Base-by-base conservation (phyloP, 1,140 invertebrate genomes). In the Bradysia coprophila region DNA sequence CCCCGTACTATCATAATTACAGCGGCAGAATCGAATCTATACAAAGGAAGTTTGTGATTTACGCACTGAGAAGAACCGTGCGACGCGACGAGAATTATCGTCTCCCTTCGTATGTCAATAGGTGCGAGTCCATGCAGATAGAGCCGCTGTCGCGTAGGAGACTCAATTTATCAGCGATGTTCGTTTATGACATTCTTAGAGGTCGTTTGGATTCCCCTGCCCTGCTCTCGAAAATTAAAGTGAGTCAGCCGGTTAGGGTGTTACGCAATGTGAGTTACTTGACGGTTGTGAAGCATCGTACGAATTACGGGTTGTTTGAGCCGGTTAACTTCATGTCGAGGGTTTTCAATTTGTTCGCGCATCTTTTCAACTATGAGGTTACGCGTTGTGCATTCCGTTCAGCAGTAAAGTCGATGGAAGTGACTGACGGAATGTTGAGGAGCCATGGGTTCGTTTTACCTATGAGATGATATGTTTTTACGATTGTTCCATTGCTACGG, bases 351-450 rank as follows among this genome's bases (percentile, higher is more conserved):
- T 6, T 8, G 6, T 8, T 28, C 13, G 6, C 24, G 6, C 6
- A 28, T 8, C 6, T 28, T 28, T 28, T 28, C 13, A 28, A 28
- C 13, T 28, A 8, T 28, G 13, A 6, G 6, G 6, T 8, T 28
- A 13, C 6, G 6, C 24, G 24, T 6, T 28, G 13, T 28, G 6
- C 6, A 28, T 28, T 28, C 23, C 23, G 19, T 31, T 41, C 45
- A 16, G 40, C 21, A 38, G 41, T 45, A 28, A 40, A 22, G 43
- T 44, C n/a, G 37, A 41, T 31, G 46, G 21, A 38, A n/a, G n/a
- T n/a, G n/a, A n/a, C n/a, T n/a, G n/a, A n/a, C n/a, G n/a, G n/a
- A n/a, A n/a, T n/a, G n/a, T n/a, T n/a, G n/a, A n/a, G n/a, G n/a
- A n/a, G n/a, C n/a, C n/a, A n/a, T n/a, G n/a, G n/a, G n/a, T n/a